phyloP scores from a whole-genome alignment of 2,888 invertebrate species.

The Dorcus hopei region DNA sequence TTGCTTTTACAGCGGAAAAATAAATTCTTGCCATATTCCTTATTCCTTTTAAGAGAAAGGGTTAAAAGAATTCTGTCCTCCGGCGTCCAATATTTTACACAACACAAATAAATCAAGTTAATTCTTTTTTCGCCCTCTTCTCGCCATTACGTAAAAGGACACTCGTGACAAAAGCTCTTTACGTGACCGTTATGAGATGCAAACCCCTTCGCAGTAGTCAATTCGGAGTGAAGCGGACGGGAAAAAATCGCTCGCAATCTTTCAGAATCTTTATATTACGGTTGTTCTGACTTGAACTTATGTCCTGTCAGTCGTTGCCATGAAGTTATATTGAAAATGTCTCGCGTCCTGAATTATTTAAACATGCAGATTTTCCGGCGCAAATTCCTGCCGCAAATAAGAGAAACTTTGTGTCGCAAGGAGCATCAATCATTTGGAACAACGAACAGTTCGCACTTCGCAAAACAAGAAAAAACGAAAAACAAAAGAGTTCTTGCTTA shows the following conservation, averaged over 20 bases:
- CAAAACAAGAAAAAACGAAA: too few species aligned
- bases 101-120: too few species aligned
- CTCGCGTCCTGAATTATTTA: conserved; percentile 40
- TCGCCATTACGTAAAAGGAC: not conserved
- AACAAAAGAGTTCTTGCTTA: not conserved
- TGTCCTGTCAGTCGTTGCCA: conserved; percentile 40
- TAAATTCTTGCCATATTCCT: too few species aligned
- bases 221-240: conserved; percentile 4
- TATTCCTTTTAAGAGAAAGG: not conserved
- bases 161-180: not conserved
- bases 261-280: conserved; percentile 49
- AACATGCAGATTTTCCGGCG: conserved; percentile 34
- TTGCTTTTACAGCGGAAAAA: too few species aligned
- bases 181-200: conserved; percentile 6
- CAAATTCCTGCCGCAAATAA: not conserved
- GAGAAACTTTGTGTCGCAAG: not conserved
- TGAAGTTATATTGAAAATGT: conserved; percentile 38
- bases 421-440: too few species aligned
- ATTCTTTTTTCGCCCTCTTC: too few species aligned
- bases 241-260: conserved; percentile 44
- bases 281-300: conserved; percentile 41
- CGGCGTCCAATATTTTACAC: not conserved
- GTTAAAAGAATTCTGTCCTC: not conserved
- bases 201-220: not conserved
- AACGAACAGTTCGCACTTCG: too few species aligned